phyloP scores from a whole-genome alignment of 2,888 invertebrate genomes.

The Callyntrura guangdongensis region DNA sequence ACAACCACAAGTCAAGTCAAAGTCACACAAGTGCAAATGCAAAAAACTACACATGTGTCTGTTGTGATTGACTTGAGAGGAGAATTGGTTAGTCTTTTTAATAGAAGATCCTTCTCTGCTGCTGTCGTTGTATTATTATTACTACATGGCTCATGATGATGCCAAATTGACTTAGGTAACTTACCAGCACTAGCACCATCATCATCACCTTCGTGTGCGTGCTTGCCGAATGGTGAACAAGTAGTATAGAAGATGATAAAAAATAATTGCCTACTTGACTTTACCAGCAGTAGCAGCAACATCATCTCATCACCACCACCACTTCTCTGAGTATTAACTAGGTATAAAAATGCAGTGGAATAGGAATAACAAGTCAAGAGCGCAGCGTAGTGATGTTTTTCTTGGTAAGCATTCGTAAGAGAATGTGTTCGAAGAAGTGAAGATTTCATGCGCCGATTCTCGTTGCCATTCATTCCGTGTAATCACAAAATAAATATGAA shows the following conservation, averaged over 20 bases:
- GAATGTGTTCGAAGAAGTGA: too few species aligned
- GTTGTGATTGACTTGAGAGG: not conserved
- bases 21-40: conserved; percentile 55
- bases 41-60: not conserved
- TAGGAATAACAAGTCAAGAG: too few species aligned
- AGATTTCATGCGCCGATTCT: not conserved
- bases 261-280: not conserved
- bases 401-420: not conserved
- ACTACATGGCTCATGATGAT: not conserved
- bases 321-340: not conserved
- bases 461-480: too few species aligned
- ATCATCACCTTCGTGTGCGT: too few species aligned
- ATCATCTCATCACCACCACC: too few species aligned
- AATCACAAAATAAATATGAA: too few species aligned
- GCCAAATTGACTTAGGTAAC: too few species aligned
- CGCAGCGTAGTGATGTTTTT: not conserved
- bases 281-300: not conserved
- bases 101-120: not conserved
- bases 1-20: conserved; percentile 41
- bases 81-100: not conserved
- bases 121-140: not conserved
- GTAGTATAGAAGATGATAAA: not conserved
- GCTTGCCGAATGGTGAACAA: too few species aligned
- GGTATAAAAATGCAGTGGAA: conserved; percentile 10
- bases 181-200: too few species aligned